Conservation (phyloP, 2,888 invertebrate species). For the Metacarcinus magister region DNA sequence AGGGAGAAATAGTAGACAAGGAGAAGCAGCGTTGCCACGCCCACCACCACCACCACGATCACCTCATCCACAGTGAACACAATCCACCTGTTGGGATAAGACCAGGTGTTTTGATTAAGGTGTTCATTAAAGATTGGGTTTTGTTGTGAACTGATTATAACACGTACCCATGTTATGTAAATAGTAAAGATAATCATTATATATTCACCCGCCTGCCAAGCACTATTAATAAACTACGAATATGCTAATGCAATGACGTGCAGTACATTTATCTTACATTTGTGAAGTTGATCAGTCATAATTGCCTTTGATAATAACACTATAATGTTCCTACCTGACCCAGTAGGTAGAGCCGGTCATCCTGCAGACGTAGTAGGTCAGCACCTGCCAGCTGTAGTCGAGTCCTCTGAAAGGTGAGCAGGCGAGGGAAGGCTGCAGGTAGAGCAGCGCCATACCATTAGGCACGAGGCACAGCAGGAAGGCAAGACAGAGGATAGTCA, state of each 20-base stretch:
- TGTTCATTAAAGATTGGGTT: background rate
- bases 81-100: constrained; percentile 46
- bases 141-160: background rate
- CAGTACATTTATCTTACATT: background rate
- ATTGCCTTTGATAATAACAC: background rate
- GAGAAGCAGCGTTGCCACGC: constrained; percentile 1
- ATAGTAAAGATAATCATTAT: background rate
- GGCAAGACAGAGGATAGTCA: constrained; percentile 91
- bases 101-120: background rate
- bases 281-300: background rate
- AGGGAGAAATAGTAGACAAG: constrained; percentile 62
- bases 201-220: background rate
- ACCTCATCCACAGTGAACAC: constrained; percentile 67
- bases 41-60: background rate
- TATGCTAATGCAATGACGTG: background rate
- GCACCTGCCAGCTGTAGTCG: constrained; percentile 66
- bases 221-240: background rate
- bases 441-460: constrained; percentile 90
- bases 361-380: constrained; percentile 71
- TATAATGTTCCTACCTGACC: constrained; percentile 71
- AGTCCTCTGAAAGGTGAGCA: constrained; percentile 92
- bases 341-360: constrained; percentile 61
- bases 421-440: constrained; percentile 88
- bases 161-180: background rate
- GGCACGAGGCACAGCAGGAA: constrained; percentile 90